Evolutionary conservation across 2,888 invertebrate species (phyloP).

Genomic region (Isotomurus palustris): DNA sequence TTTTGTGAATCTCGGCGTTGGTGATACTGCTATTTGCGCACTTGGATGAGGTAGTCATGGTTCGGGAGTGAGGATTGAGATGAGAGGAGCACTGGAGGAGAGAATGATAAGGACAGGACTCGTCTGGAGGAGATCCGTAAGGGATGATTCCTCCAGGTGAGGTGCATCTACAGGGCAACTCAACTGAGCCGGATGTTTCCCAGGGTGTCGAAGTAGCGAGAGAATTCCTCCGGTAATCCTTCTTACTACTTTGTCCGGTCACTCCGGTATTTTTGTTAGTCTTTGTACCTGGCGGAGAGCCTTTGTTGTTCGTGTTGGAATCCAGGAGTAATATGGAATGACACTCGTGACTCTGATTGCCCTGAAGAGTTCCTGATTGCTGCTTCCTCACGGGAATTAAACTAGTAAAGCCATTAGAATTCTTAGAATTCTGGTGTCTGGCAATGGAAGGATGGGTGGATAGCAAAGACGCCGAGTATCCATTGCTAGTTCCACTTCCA

Average conservation of each 20-base stretch:
- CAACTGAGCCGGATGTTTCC: slow-evolving; percentile 5
- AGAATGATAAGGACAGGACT: neutral
- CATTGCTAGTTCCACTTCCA: slow-evolving; percentile 13
- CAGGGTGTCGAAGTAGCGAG: slow-evolving; percentile 3
- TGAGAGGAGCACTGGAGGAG: neutral
- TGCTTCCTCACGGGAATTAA: slow-evolving; percentile 9
- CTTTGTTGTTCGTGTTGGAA: too few relatives aligned
- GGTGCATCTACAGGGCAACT: neutral
- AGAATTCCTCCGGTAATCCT: slow-evolving; percentile 11
- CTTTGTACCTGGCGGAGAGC: too few relatives aligned
- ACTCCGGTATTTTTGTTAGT: too few relatives aligned
- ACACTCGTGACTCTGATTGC: too few relatives aligned
- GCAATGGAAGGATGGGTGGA: slow-evolving; percentile 31
- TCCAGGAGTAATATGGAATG: too few relatives aligned
- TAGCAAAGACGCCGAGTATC: slow-evolving; percentile 18
- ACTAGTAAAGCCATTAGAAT: slow-evolving; percentile 6
- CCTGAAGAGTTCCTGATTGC: too few relatives aligned
- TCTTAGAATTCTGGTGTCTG: slow-evolving; percentile 7
- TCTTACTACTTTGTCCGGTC: too few relatives aligned
- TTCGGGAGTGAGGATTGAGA: slow-evolving; percentile 5
- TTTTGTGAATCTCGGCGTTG: slow-evolving; percentile 18
- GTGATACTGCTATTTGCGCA: neutral
- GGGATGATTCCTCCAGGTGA: neutral
- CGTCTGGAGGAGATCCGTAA: neutral
- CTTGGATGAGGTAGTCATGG: neutral